Conservation (phyloP, 1,140 invertebrate species). For the Doryteuthis pealeii region DNA sequence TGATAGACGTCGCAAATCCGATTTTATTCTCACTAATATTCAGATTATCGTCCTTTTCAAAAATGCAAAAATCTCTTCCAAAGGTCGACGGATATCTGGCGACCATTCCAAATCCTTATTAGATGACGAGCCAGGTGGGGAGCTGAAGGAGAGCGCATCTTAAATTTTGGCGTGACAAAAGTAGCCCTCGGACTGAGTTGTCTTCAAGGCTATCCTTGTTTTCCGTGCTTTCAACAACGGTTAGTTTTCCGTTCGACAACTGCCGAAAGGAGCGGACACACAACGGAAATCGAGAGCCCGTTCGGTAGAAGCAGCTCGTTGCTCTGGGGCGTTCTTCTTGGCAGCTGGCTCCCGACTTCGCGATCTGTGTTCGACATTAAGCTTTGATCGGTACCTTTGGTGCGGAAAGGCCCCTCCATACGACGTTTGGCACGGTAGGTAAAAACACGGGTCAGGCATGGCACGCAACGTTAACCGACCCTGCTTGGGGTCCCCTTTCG, state of each 20-base stretch:
- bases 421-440: background rate
- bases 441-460: constrained; percentile 33
- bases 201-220: constrained; percentile 8
- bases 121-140: constrained; percentile 27
- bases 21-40: constrained; percentile 17
- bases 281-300: background rate
- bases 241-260: constrained; percentile 17
- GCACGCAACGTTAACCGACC: constrained; percentile 38
- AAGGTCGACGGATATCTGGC: background rate
- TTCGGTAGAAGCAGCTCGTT: background rate
- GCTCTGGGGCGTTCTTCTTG: background rate
- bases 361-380: background rate
- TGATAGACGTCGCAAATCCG: constrained; percentile 30
- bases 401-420: no score
- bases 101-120: background rate
- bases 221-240: background rate
- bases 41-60: constrained; percentile 24
- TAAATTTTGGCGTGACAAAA: constrained; percentile 26
- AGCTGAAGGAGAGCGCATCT: constrained; percentile 47
- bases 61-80: constrained; percentile 11
- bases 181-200: constrained; percentile 51
- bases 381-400: background rate
- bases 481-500: background rate
- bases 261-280: constrained; percentile 41
- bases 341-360: background rate